Percentiles rank a stretch among this genome's conserved stretches.
These are phyloP conservation scores for Andrena bucephala DNA, from an alignment of 2,888 invertebrate genomes.

Conservation along the genomic window DNA sequence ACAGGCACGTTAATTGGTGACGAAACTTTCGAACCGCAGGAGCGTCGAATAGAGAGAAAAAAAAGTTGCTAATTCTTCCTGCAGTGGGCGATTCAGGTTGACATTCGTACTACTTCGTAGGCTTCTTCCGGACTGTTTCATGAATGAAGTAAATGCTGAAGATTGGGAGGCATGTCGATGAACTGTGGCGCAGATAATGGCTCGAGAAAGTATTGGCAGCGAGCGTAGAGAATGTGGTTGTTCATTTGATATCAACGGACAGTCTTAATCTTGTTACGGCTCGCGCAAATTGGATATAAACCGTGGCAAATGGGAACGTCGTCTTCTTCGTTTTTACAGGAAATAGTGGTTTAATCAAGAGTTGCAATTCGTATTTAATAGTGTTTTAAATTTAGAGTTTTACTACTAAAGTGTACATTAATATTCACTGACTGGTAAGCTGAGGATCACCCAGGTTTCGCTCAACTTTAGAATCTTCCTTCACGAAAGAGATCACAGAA, in stretches of 20 bases:
- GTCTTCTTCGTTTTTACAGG: background rate
- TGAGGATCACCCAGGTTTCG: background rate
- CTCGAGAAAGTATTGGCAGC: constrained; percentile 31
- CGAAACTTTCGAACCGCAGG: no score
- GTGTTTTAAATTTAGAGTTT: no score
- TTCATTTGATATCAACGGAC: background rate
- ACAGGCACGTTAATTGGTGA: background rate
- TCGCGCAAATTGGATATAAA: background rate
- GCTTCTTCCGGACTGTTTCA: background rate
- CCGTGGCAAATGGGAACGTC: background rate
- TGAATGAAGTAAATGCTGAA: background rate
- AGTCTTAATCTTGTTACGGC: background rate
- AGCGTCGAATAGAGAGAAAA: background rate
- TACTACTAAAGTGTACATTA: background rate
- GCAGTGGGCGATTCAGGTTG: background rate
- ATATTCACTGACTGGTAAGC: background rate
- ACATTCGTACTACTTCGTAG: background rate
- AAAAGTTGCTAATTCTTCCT: background rate
- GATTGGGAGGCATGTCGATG: background rate
- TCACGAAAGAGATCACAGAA: background rate
- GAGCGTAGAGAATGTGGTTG: constrained; percentile 11
- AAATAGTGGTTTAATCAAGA: background rate
- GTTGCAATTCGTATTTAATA: no score
- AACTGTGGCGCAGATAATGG: background rate
- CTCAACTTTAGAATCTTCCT: background rate